These are phyloP conservation scores for Oxygymnocypris stewartii DNA, from an alignment of 2,113 vertebrate species.

Conservation along the genomic window DNA sequence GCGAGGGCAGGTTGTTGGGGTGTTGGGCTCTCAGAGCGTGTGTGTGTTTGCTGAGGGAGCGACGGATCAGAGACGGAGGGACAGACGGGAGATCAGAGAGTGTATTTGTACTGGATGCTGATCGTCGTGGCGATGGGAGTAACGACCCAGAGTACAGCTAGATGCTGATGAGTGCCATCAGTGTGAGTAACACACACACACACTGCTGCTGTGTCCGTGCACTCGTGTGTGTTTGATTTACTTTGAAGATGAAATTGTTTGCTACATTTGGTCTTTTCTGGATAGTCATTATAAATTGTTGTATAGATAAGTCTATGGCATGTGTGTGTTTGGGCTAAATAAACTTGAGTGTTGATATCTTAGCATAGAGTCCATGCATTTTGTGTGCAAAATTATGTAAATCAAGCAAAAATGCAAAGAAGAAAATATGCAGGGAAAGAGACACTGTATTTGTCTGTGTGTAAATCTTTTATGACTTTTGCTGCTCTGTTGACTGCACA, in stretches of 20 bases:
- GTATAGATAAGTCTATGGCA: not conserved
- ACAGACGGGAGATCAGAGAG: not conserved
- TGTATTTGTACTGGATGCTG: constrained; percentile 15
- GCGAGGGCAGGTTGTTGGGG: not conserved
- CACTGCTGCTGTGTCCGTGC: not conserved
- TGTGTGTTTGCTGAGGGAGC: not conserved
- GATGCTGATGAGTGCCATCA: constrained; percentile 32
- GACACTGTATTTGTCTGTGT: not conserved
- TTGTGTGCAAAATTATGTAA: not conserved
- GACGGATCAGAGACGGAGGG: not conserved
- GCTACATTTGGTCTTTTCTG: not conserved
- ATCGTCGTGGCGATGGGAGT: constrained; percentile 1
- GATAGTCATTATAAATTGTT: not conserved
- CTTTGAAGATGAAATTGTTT: not conserved
- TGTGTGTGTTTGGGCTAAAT: not conserved
- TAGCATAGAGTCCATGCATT: not conserved
- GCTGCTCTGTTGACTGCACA: constrained; percentile 26
- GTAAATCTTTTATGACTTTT: constrained; percentile 6
- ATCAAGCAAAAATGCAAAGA: not conserved
- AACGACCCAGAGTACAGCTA: not conserved
- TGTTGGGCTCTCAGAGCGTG: not conserved
- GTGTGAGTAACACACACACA: constrained; percentile 15
- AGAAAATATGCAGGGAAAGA: not conserved
- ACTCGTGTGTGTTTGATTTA: not conserved
- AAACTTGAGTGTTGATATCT: not conserved